Evolutionary conservation across 1,140 invertebrate species (phyloP), one percentile per base, ranked within the genome.

Genomic region (Apolygus lucorum): DNA sequence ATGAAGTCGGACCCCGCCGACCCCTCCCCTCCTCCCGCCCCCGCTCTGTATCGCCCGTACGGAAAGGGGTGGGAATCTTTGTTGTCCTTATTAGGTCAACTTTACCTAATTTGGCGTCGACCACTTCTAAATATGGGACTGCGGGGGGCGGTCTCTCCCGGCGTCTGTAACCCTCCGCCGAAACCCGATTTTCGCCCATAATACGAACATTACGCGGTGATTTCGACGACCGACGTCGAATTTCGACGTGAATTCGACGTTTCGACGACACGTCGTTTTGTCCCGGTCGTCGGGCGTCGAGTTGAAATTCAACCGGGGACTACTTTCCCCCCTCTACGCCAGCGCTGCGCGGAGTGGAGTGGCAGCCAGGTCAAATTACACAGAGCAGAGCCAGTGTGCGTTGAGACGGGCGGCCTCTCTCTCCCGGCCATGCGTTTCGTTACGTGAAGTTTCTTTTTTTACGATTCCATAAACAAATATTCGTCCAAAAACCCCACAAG

Each of bases 311-410:
- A 28, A 71, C 26, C 4, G 26, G 59, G 72, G 42, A 73, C 72
- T 73, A 73, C 66, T 73, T 73, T 73, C 59, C 70, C 72, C 72
- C 70, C 68, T 65, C 64, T 25, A 42, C 52, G 65, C 49, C n/a
- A 63, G 69, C 49, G 68, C 66, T 52, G 68, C 27, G 64, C 66
- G 62, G 63, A 62, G 26, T 52, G 59, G 34, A n/a, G 70, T 64
- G 59, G 67, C 28, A 52, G 49, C 29, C 67, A 34, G 65, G 67
- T 67, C 67, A 71, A 68, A 75, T 77, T 76, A 77, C 74, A 29
- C 49, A 59, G 76, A 76, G 65, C 74, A 75, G 74, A 75, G 65
- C 72, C 67, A 68, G 71, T 72, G 67, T 72, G 69, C 68, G 71
- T 69, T 59, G 68, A 69, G 54, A 17, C 54, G 54, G 4, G 54